Base-by-base conservation (phyloP, 2,888 invertebrate species). In the Orthosia cruda region DNA sequence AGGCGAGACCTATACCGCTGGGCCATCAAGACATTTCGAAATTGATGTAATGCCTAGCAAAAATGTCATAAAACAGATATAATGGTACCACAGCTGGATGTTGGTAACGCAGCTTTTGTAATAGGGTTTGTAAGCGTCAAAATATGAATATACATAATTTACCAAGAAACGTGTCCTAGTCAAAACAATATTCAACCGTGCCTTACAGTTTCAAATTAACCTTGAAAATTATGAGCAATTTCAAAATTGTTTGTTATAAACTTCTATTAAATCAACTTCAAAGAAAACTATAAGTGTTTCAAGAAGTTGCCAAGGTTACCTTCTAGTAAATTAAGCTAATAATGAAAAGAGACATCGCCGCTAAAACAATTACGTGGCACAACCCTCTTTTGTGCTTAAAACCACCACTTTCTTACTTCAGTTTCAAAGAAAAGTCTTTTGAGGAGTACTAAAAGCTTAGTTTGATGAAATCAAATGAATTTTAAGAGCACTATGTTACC, bases 381-480 rank as follows among this genome's bases (percentile, higher is more conserved):
- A 67, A 57, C 50, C 50, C 71, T 62, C 74, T 76, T 84, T 81
- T 69, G 65, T 71, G 57, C 62, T 61, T 26, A 70, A 79, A 84
- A 68, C 81, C 70, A 81, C 81, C 69, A 80, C 52, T 71, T 80
- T 71, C 76, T 71, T 63, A 57, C 59, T 85, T 55, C 20, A 69
- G 20, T 77, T 58, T 63, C 86, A 83, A 86, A 86, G 75, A 68
- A 45, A 75, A 85, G 54, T 72, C 54, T 70, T 84, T 63, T 23
- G 47, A 50, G n/a, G 45, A 74, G 68, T 63, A 66, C 75, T 86
- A 71, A 84, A 74, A 68, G 72, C 77, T 84, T 65, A 81, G 77
- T 73, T 83, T 63, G 67, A 59, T 15, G 23, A 71, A 85, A 82
- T 83, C 71, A 71, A 83, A 83, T 77, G 55, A 71, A 76, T 80